Evolutionary conservation across 2,888 invertebrate genomes (phyloP), one percentile per base, ranked within the genome.

Genomic region (Belgica antarctica): DNA sequence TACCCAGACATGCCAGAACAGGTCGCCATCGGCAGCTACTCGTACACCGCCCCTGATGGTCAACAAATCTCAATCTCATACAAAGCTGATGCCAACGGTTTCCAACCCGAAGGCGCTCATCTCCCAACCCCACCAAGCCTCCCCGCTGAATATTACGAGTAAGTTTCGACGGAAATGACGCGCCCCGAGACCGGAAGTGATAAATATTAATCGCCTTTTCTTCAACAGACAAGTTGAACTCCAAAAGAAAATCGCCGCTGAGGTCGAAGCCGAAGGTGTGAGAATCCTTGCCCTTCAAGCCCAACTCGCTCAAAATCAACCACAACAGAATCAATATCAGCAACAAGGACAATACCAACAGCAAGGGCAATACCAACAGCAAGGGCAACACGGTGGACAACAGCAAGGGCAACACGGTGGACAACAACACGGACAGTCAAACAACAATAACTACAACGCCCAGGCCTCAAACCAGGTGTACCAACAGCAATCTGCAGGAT

Each of bases 41-140:
- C 86, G 3, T 86, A 85, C 27, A 82, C 85, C 8, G 85, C 85
- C 10, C 85, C 85, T 74, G 83, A 86, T 76, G 86, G 86, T 47
- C 82, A 83, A 74, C 82, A 83, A 15, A 86, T 85, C 72, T 85
- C 85, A 15, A 85, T 86, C 2, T 82, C 84, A 74, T 90, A 89
- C 76, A 83, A 87, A 71, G 90, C 89, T 69, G 90, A 90, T 77
- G 86, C 87, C 74, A 88, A 87, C 76, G 90, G 90, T 71, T 91
- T 89, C 79, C 85, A 87, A 75, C 88, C 90, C 10, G 84, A 85
- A 74, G 90, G 90, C 66, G 88, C 88, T 47, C 90, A 90, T 78
- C 79, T 90, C 74, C 90, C 91, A 46, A 89, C 88, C 31, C 85
- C 89, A 5, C 90, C 89, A 41, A 89, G 89, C 24, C 82, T 89